Conservation (phyloP, 2,113 vertebrate species). For the Aythya baeri region DNA sequence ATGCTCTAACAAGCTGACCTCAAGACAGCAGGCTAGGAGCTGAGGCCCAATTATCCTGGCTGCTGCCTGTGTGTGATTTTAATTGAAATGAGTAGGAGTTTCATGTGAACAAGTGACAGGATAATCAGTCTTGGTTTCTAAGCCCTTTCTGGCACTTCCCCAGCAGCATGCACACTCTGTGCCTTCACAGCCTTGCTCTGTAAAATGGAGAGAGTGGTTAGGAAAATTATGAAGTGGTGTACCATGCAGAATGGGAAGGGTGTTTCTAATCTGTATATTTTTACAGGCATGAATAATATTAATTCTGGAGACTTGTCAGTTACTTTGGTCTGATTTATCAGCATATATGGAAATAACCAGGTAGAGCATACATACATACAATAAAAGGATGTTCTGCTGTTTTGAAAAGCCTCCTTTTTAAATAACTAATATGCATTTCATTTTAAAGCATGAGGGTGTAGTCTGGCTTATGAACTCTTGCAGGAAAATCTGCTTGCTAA, state of each 20-base stretch:
- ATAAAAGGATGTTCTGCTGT: neutral
- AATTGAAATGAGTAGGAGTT: slow-evolving; percentile 54
- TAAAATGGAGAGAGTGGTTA: neutral
- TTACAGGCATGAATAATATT: neutral
- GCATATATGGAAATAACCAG: neutral
- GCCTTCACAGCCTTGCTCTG: neutral
- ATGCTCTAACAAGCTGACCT: slow-evolving; percentile 35
- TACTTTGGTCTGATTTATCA: neutral
- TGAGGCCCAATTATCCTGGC: slow-evolving; percentile 21
- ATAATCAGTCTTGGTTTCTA: slow-evolving; percentile 45
- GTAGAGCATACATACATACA: neutral
- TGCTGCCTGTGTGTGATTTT: slow-evolving; percentile 23
- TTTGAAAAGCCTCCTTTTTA: neutral
- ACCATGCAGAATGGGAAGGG: neutral
- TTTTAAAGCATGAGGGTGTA: neutral
- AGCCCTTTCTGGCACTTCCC: slow-evolving; percentile 13
- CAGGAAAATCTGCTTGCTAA: neutral
- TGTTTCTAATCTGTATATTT: neutral
- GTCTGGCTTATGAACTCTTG: neutral
- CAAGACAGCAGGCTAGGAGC: neutral
- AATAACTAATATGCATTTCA: neutral
- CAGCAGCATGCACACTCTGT: neutral
- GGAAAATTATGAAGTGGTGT: neutral
- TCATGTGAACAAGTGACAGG: neutral
- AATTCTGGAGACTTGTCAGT: neutral